Percentiles rank a stretch among this genome's conserved stretches.
Conservation (phyloP, 2,113 vertebrate species). For the Podilymbus podiceps region DNA sequence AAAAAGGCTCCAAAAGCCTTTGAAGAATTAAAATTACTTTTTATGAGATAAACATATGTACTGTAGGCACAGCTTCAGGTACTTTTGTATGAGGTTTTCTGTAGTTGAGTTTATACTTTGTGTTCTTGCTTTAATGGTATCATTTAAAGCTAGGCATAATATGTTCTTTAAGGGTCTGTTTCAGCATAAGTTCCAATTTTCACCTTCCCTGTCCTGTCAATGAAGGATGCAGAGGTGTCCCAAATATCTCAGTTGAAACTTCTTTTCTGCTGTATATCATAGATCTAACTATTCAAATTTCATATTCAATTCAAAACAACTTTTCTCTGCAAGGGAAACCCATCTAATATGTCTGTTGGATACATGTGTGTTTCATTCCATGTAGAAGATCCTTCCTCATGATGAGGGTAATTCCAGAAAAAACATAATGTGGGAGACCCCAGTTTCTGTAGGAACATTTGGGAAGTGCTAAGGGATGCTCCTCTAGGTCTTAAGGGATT, state of each 20-base stretch:
- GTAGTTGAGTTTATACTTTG: background rate
- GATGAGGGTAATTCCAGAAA: background rate
- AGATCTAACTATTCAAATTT: background rate
- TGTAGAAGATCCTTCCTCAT: background rate
- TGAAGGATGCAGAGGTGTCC: background rate
- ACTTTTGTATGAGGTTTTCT: background rate
- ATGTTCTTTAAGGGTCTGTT: background rate
- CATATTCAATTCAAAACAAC: background rate
- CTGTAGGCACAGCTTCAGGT: background rate
- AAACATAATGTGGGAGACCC: background rate
- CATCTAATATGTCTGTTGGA: fast-evolving
- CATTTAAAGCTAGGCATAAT: background rate
- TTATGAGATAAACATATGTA: background rate
- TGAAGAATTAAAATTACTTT: background rate
- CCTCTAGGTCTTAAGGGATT: background rate
- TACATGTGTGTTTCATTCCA: fast-evolving
- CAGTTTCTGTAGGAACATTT: background rate
- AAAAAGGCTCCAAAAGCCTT: background rate
- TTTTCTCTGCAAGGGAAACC: fast-evolving
- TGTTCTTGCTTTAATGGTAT: background rate
- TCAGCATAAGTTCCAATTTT: background rate
- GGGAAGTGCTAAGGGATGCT: background rate
- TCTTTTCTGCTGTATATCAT: fast-evolving
- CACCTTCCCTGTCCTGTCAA: background rate
- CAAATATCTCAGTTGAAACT: background rate